These are phyloP conservation scores for Galerucella nymphaeae DNA, from an alignment of 2,888 invertebrate species.

Conservation along the genomic window DNA sequence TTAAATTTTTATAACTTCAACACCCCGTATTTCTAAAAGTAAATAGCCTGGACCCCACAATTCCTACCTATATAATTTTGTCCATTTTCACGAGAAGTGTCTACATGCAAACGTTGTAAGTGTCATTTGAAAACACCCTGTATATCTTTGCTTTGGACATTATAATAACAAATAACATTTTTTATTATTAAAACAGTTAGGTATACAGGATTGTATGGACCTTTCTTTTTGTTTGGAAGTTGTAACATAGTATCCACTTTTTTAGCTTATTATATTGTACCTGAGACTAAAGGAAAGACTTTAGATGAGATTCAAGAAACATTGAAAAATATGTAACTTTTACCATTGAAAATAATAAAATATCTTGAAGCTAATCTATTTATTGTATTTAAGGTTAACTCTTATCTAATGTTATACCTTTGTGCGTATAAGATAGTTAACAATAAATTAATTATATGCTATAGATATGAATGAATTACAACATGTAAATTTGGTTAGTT, in stretches of 20 bases:
- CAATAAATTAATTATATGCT: neutral
- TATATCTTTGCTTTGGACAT: conserved; percentile 50
- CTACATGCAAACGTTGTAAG: too few species aligned
- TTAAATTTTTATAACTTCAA: too few species aligned
- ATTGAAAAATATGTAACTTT: neutral
- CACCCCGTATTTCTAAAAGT: too few species aligned
- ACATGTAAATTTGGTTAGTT: neutral
- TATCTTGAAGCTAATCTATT: neutral
- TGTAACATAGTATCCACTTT: conserved; percentile 16
- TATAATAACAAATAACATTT: conserved; percentile 52
- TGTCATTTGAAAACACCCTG: too few species aligned
- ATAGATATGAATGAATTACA: neutral
- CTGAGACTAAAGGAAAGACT: conserved; percentile 40
- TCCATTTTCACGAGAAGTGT: too few species aligned
- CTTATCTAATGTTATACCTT: neutral
- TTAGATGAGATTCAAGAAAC: conserved; percentile 37
- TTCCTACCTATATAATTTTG: too few species aligned
- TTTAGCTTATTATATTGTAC: conserved; percentile 28
- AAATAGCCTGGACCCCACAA: too few species aligned
- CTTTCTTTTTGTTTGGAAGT: conserved; percentile 25
- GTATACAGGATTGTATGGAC: conserved; percentile 36
- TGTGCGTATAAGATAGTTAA: neutral
- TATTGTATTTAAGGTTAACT: neutral
- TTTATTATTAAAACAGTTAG: conserved; percentile 53
- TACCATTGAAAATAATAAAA: neutral